Base-by-base conservation (phyloP, 2,888 invertebrate species). In the Leptinotarsa haldemani region DNA sequence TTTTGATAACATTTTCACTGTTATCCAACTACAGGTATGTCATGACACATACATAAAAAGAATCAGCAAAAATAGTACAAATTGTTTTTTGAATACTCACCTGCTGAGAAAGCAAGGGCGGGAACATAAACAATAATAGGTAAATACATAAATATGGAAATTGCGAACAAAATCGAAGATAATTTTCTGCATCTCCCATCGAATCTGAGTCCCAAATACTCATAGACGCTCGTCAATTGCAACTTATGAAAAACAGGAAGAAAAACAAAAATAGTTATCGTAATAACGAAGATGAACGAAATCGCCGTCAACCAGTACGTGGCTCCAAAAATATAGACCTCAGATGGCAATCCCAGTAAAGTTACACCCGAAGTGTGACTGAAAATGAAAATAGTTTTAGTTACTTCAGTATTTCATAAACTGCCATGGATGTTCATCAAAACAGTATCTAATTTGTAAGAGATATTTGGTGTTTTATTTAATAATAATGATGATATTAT, bases 321-420 rank as follows among this genome's bases (percentile, higher is more conserved):
- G 0, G 92, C 92, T 4, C 94, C 95, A 83, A 91, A 91, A 46
- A 90, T 88, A 83, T 94, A 94, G 77, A 94, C 91, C 83, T 94
- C 94, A 0, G 94, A 91, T 0, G 94, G 94, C 9, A 93, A 90
- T 0, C 93, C 94, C 12, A 95, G 88, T 9, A 94, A 86, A 0
- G 94, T 93, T 64, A 94, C 92, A 52, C 94, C 94, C 3, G 94
- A 94, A 81, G 94, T 87, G 78, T 93, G 93, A 82, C 94, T 94
- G 86, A 65, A 88, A 86, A 13, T 20, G 20, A 13, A 22, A 22
- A 22, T 2, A 3, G 15, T 56, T 7, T 12, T 12, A 56, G 13
- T 56, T 0, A 22, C 12, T 56, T 1, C 7, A 30, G 30, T 9
- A 30, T 30, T 30, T 30, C 30, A 30, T 30, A 9, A 30, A 30